phyloP scores from a whole-genome alignment of 2,797 vertebrate genomes.

The Amazonetta brasiliensis region DNA sequence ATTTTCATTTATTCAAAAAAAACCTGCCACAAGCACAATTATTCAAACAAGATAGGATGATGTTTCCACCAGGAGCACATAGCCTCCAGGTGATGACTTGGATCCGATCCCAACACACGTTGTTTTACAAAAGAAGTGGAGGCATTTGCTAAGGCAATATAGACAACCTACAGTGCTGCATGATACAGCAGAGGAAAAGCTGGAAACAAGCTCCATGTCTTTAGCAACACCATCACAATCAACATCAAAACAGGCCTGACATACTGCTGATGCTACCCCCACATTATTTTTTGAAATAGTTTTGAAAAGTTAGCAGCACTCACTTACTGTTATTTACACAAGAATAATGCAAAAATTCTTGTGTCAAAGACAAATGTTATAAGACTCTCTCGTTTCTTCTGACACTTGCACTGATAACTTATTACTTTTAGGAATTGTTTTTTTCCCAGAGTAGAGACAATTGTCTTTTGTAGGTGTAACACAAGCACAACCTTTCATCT shows the following conservation, averaged over 20 bases:
- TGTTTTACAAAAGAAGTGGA: background rate
- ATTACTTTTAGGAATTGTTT: background rate
- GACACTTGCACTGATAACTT: slow-evolving; percentile 15
- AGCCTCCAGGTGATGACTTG: background rate
- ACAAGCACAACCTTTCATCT: slow-evolving; percentile 50
- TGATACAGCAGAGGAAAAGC: background rate
- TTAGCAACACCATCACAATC: background rate
- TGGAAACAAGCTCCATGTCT: background rate
- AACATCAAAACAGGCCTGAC: background rate
- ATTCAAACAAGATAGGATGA: slow-evolving; percentile 17
- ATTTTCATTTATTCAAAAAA: background rate
- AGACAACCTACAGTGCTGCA: background rate
- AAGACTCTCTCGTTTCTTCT: slow-evolving; percentile 1
- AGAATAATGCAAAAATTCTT: background rate
- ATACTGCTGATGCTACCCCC: background rate
- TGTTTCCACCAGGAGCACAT: background rate
- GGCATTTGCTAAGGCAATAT: background rate
- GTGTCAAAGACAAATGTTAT: background rate
- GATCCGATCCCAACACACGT: background rate
- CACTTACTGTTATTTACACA: background rate
- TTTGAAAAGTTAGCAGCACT: background rate
- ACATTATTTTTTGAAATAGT: background rate
- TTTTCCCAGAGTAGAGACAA: background rate
- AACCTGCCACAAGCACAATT: background rate
- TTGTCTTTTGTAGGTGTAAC: slow-evolving; percentile 21